Base-by-base conservation (phyloP, 2,888 invertebrate genomes). In the Ypsolopha scabrella region DNA sequence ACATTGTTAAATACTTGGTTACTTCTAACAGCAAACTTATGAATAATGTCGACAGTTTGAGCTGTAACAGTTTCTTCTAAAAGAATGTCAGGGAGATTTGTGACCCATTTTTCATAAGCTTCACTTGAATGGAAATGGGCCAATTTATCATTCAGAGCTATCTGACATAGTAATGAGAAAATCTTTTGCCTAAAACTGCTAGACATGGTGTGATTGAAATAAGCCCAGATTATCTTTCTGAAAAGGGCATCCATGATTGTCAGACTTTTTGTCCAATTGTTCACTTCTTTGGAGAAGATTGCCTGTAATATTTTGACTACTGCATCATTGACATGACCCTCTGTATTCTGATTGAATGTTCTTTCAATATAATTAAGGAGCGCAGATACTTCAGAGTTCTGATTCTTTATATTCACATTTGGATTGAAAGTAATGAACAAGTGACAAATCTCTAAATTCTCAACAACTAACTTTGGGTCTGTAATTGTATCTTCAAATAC, bases 21-120 rank as follows among this genome's bases (percentile, higher is more conserved):
- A 56, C 82, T 87, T 51, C 87, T 85, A 49, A 88, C 86, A 14
- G 90, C 89, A 65, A 92, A 86, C 55, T 85, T 80, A 11, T 88
- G 85, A 55, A 92, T 74, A 6, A 88, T 88, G 52, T 88, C 64
- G n/a, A 91, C 65, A 4, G 88, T 87, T 58, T 87, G 75, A 41
- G 77, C 66, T 41, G 83, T 82, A 7, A 92, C 59, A 48, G 68
- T 75, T 41, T 78, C 64, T n/a, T 81, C 72, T 53, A 88, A 73
- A 48, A 92, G 70, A 53, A 90, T 79, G 55, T 88, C 80, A 0
- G 91, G 90, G 55, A 91, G 66, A 52, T 81, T 81, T 52, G 71
- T 68, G 0, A 91, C 67, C 87, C 91, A 90, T 8, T 62, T 62
- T 45, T 78, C 67, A 64, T 88, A 90, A 36, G 68, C 65, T 39